Base-by-base conservation (phyloP, 2,797 vertebrate species). In the Manis crassicaudata region DNA sequence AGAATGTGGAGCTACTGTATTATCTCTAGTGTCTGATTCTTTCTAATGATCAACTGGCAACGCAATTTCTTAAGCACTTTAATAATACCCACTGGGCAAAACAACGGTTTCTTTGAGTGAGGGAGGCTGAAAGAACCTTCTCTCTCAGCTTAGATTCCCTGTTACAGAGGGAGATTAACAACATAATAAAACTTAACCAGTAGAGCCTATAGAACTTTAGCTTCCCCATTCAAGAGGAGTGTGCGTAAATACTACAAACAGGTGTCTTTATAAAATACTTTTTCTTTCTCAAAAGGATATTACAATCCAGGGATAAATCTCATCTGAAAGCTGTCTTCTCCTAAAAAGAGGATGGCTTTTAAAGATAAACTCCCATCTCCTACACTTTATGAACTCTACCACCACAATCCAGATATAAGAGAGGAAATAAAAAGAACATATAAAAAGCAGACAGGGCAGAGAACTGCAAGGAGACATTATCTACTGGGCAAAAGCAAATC, bases 271-370 rank as follows among this genome's bases (percentile, higher is more conserved):
- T 29, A 82, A 92, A 43, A 77, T 56, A 75, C 11, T n/a, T 7
- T 70, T 90, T 90, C 37, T 70, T 77, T 46, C 20, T 29, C 18
- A 18, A 89, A 81, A 93, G 6, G 17, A 70, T 70, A 29, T 86
- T 75, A 40, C 7, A 70, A 62, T 90, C n/a, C 46, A 56, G 23
- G 56, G 35, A 37, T 23, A 90, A 25, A 84, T 92, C 83, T 56
- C 35, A 70, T 93, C 89, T 86, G 35, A 93, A 95, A 88, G 3
- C n/a, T 91, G n/a, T 67, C 56, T 56, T 82, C 62, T 70, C 13
- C 40, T 87, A 52, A 86, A 91, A 40, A 70, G 7, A 73, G 32
- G 85, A 6, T 82, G 17, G 9, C 32, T 89, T 94, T 50, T 60
- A 75, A 88, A 50, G 43, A 93, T 40, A 70, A 82, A 92, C 65